Conservation (phyloP, 2,113 vertebrate genomes). For the Ahaetulla prasina region DNA sequence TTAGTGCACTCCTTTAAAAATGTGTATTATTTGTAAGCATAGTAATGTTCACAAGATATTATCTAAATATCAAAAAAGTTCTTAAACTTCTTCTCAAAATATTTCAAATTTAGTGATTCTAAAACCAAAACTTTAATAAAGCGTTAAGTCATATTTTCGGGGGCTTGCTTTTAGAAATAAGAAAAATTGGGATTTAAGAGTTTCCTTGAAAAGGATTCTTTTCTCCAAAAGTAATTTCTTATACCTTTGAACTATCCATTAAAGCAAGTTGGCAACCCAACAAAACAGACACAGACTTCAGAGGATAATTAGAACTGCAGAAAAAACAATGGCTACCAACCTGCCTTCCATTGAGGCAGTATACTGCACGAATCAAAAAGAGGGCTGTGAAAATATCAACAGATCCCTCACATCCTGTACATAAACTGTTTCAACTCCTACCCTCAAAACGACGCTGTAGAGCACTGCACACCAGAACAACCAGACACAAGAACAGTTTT, state of each 20-base stretch:
- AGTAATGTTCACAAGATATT: neutral
- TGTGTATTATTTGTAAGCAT: neutral
- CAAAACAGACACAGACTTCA: too few relatives aligned
- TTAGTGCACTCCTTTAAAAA: neutral
- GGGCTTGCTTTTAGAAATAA: neutral
- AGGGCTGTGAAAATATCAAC: too few relatives aligned
- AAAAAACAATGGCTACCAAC: too few relatives aligned
- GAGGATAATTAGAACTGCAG: too few relatives aligned
- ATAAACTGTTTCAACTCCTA: too few relatives aligned
- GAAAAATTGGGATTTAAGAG: neutral
- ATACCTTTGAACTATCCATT: neutral
- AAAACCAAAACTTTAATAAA: neutral
- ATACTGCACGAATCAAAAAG: too few relatives aligned
- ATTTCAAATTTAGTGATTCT: neutral
- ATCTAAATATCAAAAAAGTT: neutral
- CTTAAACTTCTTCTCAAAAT: neutral
- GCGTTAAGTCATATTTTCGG: neutral
- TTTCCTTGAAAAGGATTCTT: neutral
- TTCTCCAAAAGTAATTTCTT: neutral
- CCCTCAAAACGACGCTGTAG: too few relatives aligned
- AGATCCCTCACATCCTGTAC: too few relatives aligned
- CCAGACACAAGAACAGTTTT: too few relatives aligned
- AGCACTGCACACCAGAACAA: too few relatives aligned
- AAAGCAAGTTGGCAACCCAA: too few relatives aligned
- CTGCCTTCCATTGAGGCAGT: too few relatives aligned